Evolutionary conservation across 1,140 invertebrate genomes (phyloP).

Genomic region (Bombyx mandarina): DNA sequence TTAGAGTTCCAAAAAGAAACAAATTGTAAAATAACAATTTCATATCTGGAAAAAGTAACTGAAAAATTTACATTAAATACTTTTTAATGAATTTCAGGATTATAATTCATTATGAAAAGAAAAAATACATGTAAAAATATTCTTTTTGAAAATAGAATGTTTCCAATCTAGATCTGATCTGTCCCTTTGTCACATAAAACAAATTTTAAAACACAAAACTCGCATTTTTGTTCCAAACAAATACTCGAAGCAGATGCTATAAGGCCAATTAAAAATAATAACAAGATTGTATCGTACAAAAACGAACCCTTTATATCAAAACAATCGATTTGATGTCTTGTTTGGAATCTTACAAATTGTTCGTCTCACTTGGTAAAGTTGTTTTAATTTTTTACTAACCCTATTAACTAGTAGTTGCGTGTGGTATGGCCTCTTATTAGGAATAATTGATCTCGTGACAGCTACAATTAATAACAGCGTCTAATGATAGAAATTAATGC

Average conservation of each 20-base stretch:
- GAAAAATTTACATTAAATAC: too few species aligned
- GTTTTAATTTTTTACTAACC: conserved; percentile 20
- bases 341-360: conserved; percentile 48
- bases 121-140: too few species aligned
- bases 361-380: conserved; percentile 32
- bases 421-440: conserved; percentile 26
- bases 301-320: conserved; percentile 40
- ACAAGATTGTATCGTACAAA: conserved; percentile 50
- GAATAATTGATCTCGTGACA: conserved; percentile 36
- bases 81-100: too few species aligned
- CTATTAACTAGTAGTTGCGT: conserved; percentile 34
- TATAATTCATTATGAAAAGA: too few species aligned
- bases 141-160: too few species aligned
- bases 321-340: conserved; percentile 59
- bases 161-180: too few species aligned
- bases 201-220: too few species aligned
- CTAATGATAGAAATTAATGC: conserved; percentile 41
- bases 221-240: conserved; percentile 3
- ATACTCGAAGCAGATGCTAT: conserved; percentile 33
- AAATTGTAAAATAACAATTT: too few species aligned
- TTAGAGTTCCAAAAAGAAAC: too few species aligned
- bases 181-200: too few species aligned
- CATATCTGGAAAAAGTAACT: too few species aligned
- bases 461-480: conserved; percentile 32
- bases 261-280: conserved; percentile 56